Evolutionary conservation across 2,888 invertebrate genomes (phyloP), one percentile per base, ranked within the genome.

Genomic region (Archaeoteleia sp.): DNA sequence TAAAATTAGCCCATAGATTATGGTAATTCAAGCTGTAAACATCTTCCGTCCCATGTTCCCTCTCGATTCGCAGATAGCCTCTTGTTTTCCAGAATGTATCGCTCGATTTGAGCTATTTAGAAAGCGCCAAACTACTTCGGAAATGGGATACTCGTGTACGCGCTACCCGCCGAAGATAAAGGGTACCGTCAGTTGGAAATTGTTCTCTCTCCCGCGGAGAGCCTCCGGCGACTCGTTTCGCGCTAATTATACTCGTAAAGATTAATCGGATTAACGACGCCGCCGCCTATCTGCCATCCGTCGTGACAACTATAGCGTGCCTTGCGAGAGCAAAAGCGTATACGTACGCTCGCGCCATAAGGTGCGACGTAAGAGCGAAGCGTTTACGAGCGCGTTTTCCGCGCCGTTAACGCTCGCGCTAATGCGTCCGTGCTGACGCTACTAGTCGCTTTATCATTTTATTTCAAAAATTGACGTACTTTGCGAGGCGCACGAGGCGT

Each of bases 91-190:
- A 30, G 51, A 62, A 67, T 35, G 43, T 58, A 63, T 54, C 30
- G 58, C 62, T 17, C 53, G 62, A 62, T 68, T 67, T 67, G 46
- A 46, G 62, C 57, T 67, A 67, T 62, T 67, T 67, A 57, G 67
- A 67, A 57, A 67, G 62, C 75, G 69, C 73, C 77, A 77, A 82
- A 82, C 76, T 78, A 76, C 78, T 54, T 73, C 76, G 79, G n/a
- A 81, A 82, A 82, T 82, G 82, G 82, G 79, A 82, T 81, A 82
- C 76, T 62, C 82, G 76, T 82, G 82, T 82, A 80, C 77, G 75
- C 60, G 82, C 78, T 81, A 80, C 82, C 78, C 80, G 73, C 77
- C 73, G 74, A 20, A 81, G 82, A 82, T 82, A 82, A 82, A 82
- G 72, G 65, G 67, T 58, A 71, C 73, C 62, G 70, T 69, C 45